These are phyloP conservation scores for Cerastis leucographa DNA, from an alignment of 2,888 invertebrate species.

Conservation along the genomic window DNA sequence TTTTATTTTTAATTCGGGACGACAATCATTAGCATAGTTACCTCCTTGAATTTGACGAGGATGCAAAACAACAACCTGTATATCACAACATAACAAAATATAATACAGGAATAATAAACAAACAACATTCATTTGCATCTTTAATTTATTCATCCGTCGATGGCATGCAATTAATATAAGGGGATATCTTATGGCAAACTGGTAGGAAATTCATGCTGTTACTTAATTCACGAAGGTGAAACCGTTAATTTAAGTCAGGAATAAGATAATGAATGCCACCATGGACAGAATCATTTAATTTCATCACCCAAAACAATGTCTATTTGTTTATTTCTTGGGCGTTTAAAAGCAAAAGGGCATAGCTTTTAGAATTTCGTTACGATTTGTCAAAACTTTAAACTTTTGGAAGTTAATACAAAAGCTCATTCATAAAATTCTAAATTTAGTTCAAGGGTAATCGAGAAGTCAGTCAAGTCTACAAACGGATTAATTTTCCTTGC, in stretches of 20 bases:
- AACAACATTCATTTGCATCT: constrained; percentile 12
- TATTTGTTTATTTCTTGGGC: not conserved
- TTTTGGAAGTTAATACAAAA: constrained; percentile 7
- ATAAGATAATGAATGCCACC: constrained; percentile 30
- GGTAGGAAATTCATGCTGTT: not conserved
- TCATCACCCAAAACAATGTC: not conserved
- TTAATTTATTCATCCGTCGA: constrained; percentile 23
- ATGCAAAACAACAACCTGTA: no score
- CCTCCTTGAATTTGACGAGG: no score
- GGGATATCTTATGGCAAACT: not conserved
- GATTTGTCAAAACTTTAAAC: constrained; percentile 3
- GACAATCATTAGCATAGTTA: no score
- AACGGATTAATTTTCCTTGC: not conserved
- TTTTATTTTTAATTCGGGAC: no score
- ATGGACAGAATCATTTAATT: constrained; percentile 17
- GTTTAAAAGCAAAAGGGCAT: constrained; percentile 3
- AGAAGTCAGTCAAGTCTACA: not conserved
- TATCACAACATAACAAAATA: not conserved
- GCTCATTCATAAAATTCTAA: constrained; percentile 11
- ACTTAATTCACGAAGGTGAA: constrained; percentile 3
- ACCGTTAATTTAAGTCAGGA: constrained; percentile 20
- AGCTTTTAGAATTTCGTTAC: not conserved
- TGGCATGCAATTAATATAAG: not conserved
- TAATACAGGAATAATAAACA: not conserved
- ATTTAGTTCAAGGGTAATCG: not conserved